Percentiles rank a stretch among this genome's conserved stretches.
These are phyloP conservation scores for Polydrusus tereticollis DNA, from an alignment of 2,888 invertebrate species.

Conservation along the genomic window DNA sequence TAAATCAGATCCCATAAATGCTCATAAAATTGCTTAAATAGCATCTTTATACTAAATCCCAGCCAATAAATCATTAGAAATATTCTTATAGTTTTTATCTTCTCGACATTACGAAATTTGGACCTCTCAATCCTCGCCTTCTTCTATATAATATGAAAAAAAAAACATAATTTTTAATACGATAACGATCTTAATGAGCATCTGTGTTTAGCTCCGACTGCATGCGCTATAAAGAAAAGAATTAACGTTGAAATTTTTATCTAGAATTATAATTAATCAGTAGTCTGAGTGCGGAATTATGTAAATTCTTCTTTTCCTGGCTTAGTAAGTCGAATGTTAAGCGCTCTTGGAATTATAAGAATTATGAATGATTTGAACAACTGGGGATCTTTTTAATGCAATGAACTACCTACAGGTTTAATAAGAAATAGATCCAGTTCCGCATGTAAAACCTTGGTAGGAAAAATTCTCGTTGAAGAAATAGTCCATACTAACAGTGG, in stretches of 20 bases:
- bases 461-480: no score
- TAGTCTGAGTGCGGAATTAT: conserved; percentile 48
- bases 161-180: conserved; percentile 40
- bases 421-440: no score
- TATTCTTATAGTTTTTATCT: not conserved
- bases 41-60: not conserved
- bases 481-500: no score
- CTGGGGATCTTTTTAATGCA: conserved; percentile 9
- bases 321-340: conserved; percentile 24
- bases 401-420: conserved; percentile 6
- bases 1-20: not conserved
- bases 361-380: conserved; percentile 26
- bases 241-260: conserved; percentile 41
- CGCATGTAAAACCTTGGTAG: no score
- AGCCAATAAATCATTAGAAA: not conserved
- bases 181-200: conserved; percentile 46
- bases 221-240: conserved; percentile 27
- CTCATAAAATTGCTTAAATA: not conserved
- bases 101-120: conserved; percentile 9
- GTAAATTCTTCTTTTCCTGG: conserved; percentile 39
- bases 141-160: no score
- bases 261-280: conserved; percentile 48
- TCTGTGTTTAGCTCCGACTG: conserved; percentile 22
- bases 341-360: conserved; percentile 13
- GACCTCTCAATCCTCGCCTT: conserved; percentile 23